phyloP scores from a whole-genome alignment of 2,113 vertebrate genomes.

The Mastomys natalensis region DNA sequence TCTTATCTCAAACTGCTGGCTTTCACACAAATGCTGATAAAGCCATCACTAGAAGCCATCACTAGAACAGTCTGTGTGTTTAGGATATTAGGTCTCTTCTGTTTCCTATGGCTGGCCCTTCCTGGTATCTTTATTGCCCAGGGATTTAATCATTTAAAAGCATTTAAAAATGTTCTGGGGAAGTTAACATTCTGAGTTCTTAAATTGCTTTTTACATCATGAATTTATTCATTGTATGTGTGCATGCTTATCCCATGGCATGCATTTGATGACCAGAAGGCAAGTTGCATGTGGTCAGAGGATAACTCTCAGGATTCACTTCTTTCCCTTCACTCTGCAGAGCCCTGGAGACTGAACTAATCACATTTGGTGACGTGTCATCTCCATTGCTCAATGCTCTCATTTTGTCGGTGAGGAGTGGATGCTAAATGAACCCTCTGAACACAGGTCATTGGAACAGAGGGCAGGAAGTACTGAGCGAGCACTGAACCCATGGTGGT shows the following conservation, averaged over 20 bases:
- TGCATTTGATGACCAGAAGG: neutral
- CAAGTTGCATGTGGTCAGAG: neutral
- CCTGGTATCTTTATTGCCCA: neutral
- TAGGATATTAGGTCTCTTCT: constrained; percentile 39
- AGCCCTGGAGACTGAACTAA: too few species aligned
- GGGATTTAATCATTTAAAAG: constrained; percentile 32
- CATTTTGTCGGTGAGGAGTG: neutral
- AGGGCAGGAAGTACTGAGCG: neutral
- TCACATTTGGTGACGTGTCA: neutral
- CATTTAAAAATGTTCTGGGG: neutral
- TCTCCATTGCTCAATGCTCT: neutral
- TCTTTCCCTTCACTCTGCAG: neutral
- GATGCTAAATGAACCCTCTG: neutral
- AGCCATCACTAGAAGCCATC: neutral
- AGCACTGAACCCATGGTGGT: neutral
- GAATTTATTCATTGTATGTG: neutral
- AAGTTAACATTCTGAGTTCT: constrained; percentile 26
- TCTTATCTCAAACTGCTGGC: constrained; percentile 64
- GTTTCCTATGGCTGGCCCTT: neutral
- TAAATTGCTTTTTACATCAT: neutral
- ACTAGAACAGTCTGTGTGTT: neutral
- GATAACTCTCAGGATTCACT: too few species aligned
- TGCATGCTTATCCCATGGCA: neutral
- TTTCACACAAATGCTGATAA: constrained; percentile 41
- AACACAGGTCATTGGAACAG: neutral